phyloP scores from a whole-genome alignment of 2,888 invertebrate genomes.

The Drosophila stalkeri region DNA sequence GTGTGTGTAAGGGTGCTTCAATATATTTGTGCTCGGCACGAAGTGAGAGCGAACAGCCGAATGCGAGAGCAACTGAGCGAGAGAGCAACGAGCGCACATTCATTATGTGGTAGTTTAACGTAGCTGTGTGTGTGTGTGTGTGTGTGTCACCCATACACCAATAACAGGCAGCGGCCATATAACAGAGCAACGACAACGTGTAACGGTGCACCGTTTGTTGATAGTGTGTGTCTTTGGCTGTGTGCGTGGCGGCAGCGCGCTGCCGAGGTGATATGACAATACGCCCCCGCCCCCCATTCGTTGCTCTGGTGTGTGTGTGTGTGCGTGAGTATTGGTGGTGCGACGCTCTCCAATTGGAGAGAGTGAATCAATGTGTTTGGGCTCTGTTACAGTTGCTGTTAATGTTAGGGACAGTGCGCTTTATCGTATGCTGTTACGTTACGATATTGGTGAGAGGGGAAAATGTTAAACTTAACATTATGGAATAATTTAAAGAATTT shows the following conservation, averaged over 20 bases:
- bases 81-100: conserved; percentile 35
- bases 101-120: conserved; percentile 40
- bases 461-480: conserved; percentile 7
- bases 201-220: conserved; percentile 69
- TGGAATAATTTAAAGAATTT: neutral
- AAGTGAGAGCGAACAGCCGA: conserved; percentile 25
- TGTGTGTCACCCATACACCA: conserved; percentile 72
- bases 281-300: conserved; percentile 34
- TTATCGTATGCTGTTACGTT: conserved; percentile 53
- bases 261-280: conserved; percentile 57
- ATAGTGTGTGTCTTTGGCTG: conserved; percentile 44
- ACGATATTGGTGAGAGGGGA: conserved; percentile 50
- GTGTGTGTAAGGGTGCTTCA: conserved; percentile 49
- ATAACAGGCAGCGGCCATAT: conserved; percentile 58
- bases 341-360: conserved; percentile 71
- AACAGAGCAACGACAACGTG: conserved; percentile 53
- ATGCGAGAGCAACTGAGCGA: conserved; percentile 28
- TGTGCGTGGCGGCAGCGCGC: conserved; percentile 51
- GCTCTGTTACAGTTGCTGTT: conserved; percentile 42
- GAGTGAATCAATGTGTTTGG: conserved; percentile 28
- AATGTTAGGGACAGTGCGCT: conserved; percentile 25
- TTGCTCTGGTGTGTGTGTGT: conserved; percentile 3
- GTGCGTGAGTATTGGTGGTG: conserved; percentile 32
- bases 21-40: conserved; percentile 19
- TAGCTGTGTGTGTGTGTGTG: conserved; percentile 8